These are phyloP conservation scores for Drosophila pandora DNA, from an alignment of 1,140 invertebrate species.

Conservation along the genomic window DNA sequence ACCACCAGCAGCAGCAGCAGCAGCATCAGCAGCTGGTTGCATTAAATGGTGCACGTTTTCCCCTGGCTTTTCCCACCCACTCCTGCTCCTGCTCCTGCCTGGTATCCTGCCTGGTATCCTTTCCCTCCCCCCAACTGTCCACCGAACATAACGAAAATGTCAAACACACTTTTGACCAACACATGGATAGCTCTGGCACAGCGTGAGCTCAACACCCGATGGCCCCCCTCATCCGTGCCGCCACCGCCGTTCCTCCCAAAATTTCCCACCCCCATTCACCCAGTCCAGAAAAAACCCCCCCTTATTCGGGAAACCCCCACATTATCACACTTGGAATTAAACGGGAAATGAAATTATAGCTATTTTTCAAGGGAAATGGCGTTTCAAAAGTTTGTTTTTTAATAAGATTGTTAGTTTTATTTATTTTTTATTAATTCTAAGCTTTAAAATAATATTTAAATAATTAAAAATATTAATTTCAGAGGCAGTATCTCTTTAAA, in stretches of 20 bases:
- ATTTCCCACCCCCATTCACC: background rate
- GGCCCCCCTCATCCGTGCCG: background rate
- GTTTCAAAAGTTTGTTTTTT: too few relatives aligned
- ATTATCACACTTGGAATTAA: constrained; percentile 7
- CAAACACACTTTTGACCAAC: constrained; percentile 77
- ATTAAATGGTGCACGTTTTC: constrained; percentile 72
- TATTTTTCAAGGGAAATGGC: background rate
- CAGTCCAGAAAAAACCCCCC: constrained; percentile 5
- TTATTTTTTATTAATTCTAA: too few relatives aligned
- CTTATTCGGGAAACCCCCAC: background rate
- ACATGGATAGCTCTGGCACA: constrained; percentile 38
- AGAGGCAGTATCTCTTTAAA: too few relatives aligned
- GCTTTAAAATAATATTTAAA: too few relatives aligned
- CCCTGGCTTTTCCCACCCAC: background rate
- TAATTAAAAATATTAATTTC: too few relatives aligned
- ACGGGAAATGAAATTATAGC: background rate
- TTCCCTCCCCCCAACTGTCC: constrained; percentile 5
- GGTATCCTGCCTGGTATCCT: too few relatives aligned
- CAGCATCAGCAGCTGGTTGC: constrained; percentile 51
- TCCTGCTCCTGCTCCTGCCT: background rate
- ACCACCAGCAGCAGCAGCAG: background rate
- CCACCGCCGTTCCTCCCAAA: background rate
- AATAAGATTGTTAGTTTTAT: too few relatives aligned
- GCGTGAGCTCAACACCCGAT: constrained; percentile 24
- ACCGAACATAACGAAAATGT: constrained; percentile 76